A percentile compares a stretch with the other conserved stretches of the same genome.
Evolutionary conservation across 92 coral and sea anemone genomes (phyloP).

Genomic region (Parazoanthus atlanticus): DNA sequence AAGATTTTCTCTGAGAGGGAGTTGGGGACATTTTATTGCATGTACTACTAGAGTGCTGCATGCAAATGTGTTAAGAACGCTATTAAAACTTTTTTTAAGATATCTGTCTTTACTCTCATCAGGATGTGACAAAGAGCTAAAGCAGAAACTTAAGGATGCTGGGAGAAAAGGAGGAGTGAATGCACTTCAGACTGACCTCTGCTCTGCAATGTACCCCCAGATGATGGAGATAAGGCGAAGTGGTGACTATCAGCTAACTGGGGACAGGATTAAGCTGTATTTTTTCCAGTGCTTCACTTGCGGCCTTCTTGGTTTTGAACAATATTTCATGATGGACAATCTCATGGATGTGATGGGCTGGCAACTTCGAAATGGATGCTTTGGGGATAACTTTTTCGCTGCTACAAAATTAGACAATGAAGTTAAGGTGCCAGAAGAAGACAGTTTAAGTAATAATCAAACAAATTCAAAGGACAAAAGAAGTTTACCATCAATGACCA

Average conservation of each 20-base stretch:
- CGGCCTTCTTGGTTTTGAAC: slow-evolving; percentile 28
- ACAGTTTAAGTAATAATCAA: background rate
- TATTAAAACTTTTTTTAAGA: no score
- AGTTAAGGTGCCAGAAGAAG: background rate
- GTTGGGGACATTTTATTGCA: background rate
- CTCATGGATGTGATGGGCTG: slow-evolving; percentile 27
- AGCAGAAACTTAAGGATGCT: background rate
- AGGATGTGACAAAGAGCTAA: slow-evolving; percentile 26
- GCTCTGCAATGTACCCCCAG: slow-evolving; percentile 23
- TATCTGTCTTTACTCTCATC: background rate
- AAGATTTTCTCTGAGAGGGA: no score
- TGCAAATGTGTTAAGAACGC: background rate
- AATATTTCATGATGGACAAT: slow-evolving; percentile 13
- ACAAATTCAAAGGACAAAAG: background rate
- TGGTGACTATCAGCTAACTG: background rate
- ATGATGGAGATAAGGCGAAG: slow-evolving; percentile 18
- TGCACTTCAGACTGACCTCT: slow-evolving; percentile 1
- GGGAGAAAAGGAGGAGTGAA: background rate
- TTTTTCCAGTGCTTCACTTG: slow-evolving; percentile 36
- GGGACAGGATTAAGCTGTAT: background rate
- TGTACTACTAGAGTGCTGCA: background rate
- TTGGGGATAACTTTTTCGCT: slow-evolving; percentile 10
- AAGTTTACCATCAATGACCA: background rate
- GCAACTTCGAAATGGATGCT: slow-evolving; percentile 33
- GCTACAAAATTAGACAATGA: background rate